These are phyloP conservation scores for Macquaria ambigua DNA, from an alignment of 2,113 vertebrate species.

Conservation along the genomic window DNA sequence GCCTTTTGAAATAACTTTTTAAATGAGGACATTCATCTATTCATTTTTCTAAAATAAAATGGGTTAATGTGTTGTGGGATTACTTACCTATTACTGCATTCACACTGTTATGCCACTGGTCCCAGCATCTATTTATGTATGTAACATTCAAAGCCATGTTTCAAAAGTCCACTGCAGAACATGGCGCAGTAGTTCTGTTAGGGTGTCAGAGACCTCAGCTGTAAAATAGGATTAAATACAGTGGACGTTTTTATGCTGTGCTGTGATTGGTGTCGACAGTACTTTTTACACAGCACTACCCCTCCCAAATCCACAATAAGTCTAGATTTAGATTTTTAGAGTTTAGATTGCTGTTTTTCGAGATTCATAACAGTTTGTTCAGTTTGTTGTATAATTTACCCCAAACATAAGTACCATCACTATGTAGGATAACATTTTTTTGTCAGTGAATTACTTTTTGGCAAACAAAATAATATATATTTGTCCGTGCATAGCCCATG, in stretches of 20 bases:
- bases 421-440: background rate
- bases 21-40: background rate
- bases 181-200: background rate
- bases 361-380: too few relatives aligned
- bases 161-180: background rate
- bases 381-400: too few relatives aligned
- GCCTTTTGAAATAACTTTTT: background rate
- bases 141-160: background rate
- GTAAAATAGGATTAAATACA: background rate
- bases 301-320: too few relatives aligned
- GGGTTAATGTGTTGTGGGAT: background rate
- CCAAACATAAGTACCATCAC: too few relatives aligned
- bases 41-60: background rate
- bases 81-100: background rate
- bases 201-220: background rate
- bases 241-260: too few relatives aligned
- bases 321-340: too few relatives aligned
- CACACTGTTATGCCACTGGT: background rate
- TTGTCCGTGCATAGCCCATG: background rate
- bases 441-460: background rate
- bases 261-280: too few relatives aligned
- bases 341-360: too few relatives aligned
- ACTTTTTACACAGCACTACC: too few relatives aligned
- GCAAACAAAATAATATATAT: background rate
- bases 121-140: background rate